phyloP scores from a whole-genome alignment of 1,140 invertebrate genomes.

The Saccostrea echinata region DNA sequence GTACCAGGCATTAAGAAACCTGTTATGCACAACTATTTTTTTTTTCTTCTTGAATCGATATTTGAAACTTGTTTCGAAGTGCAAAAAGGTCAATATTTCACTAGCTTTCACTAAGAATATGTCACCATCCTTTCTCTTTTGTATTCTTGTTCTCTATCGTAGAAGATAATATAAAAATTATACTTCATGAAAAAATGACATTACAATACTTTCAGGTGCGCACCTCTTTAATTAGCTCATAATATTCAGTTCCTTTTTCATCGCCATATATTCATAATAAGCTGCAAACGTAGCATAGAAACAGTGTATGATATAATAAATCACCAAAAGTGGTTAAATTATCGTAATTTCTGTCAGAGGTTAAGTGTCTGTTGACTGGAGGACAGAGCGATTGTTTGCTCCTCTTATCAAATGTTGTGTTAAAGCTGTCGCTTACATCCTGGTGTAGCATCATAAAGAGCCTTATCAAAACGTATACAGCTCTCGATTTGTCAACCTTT shows the following conservation, averaged over 20 bases:
- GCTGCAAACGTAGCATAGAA: neutral
- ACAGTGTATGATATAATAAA: neutral
- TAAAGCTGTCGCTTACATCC: neutral
- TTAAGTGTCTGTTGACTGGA: neutral
- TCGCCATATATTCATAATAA: neutral
- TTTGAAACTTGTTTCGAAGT: no score
- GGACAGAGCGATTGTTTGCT: neutral
- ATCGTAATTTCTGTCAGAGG: neutral
- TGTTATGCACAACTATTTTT: no score
- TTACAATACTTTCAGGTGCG: no score
- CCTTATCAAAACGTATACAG: no score
- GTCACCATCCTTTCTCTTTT: no score
- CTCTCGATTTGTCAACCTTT: no score
- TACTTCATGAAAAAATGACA: neutral
- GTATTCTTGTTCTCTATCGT: no score
- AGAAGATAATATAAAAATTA: neutral
- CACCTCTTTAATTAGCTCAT: no score
- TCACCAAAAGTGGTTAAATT: neutral
- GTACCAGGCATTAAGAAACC: no score
- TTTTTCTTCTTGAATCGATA: no score
- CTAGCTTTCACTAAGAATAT: no score
- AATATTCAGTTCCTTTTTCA: neutral
- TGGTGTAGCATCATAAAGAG: neutral
- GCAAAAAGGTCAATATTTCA: no score
- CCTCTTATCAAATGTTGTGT: neutral